These are phyloP conservation scores for Centropyge bicolor DNA, from an alignment of 2,797 vertebrate species.

Conservation along the genomic window DNA sequence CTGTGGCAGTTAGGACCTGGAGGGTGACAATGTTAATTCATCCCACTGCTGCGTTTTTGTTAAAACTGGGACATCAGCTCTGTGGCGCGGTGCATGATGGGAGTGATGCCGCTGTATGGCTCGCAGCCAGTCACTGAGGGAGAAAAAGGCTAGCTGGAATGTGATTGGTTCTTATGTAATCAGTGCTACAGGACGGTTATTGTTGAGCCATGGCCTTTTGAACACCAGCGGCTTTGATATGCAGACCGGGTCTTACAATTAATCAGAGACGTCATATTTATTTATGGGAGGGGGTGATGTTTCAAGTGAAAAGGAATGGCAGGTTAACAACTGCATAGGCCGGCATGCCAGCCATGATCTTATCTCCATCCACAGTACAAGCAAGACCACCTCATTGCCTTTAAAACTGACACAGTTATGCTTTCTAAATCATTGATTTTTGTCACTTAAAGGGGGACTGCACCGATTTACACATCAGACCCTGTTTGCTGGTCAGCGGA, in stretches of 20 bases:
- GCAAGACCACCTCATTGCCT: conserved; percentile 44
- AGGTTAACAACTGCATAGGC: conserved; percentile 15
- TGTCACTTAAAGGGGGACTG: background rate
- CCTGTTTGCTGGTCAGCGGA: too few relatives aligned
- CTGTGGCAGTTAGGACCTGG: conserved; percentile 49
- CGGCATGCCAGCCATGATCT: conserved; percentile 29
- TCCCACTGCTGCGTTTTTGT: conserved; percentile 57
- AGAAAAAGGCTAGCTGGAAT: conserved; percentile 50
- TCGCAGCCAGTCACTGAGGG: conserved; percentile 60
- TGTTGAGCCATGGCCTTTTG: conserved; percentile 55
- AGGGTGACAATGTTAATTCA: conserved; percentile 56
- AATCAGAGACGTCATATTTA: conserved; percentile 29
- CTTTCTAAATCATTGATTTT: conserved; percentile 22
- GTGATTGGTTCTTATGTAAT: conserved; percentile 73
- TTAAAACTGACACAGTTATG: conserved; percentile 13
- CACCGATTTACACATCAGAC: background rate
- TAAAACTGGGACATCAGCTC: conserved; percentile 77
- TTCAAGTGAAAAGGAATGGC: background rate
- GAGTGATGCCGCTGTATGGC: conserved; percentile 70
- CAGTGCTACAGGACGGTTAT: conserved; percentile 49
- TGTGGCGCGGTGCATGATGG: conserved; percentile 65
- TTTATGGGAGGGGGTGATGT: background rate
- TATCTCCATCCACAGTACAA: conserved; percentile 39
- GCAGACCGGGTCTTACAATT: conserved; percentile 28
- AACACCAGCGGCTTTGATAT: conserved; percentile 50